Evolutionary conservation across 1,140 invertebrate genomes (phyloP), one percentile per base, ranked within the genome.

Genomic region (Archivesica marissinica): DNA sequence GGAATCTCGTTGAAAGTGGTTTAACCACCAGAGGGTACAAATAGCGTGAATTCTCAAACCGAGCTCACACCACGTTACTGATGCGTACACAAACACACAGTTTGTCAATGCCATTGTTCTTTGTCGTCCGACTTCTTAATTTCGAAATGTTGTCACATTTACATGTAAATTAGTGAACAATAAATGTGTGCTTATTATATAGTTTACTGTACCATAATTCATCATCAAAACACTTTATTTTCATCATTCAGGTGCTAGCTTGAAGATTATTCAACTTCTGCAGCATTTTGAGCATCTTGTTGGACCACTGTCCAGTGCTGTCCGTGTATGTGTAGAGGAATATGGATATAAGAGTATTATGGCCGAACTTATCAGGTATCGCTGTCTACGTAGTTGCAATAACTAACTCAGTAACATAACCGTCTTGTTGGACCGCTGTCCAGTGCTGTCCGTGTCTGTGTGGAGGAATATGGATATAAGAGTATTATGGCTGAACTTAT

Each of bases 391-490:
- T n/a, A n/a, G n/a, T n/a, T n/a, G n/a, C n/a, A n/a, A n/a, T n/a
- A 98, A 96, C 91, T 97, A 54, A 93, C 97, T 7, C 96, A 97
- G 94, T 95, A 96, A 82, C 95, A 95, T 90, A 97, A 98, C 88
- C 95, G 96, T 92, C 93, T 97, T 41, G 95, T 96, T 0, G 92
- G 93, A 47, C 95, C 96, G 20, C 95, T 97, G 85, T 96, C 96
- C 30, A 93, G 95, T 86, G 96, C 96, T 50, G 95, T 97, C 1
- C 94, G 96, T 9, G 94, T 96, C 39, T 95, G 97, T 91, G 95
- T 96, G 2, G 95, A 94, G 82, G 95, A 96, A 54, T 96, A 95
- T 93, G 95, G 95, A 6, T 95, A 95, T 83, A 95, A 95, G 72
- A 95, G 95, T 84, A 95, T 97, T 87, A 95, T 97, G 47, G 95